phyloP scores from a whole-genome alignment of 2,113 vertebrate genomes.

The Strix uralensis region DNA sequence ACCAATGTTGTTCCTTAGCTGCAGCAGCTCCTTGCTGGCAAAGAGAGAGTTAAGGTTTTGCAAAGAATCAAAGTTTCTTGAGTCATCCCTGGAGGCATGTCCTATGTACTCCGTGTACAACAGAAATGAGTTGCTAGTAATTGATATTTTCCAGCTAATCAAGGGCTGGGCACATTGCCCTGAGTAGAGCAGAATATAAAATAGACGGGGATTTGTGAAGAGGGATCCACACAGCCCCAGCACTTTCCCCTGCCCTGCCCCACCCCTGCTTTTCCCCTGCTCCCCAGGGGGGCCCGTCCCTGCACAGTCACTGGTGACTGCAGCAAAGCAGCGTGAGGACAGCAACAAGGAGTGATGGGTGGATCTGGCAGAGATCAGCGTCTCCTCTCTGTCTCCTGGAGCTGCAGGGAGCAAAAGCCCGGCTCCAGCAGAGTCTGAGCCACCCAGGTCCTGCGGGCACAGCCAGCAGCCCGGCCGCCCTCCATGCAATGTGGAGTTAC shows the following conservation, averaged over 20 bases:
- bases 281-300: neutral
- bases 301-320: neutral
- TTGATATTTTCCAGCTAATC: conserved; percentile 10
- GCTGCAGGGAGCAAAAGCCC: neutral
- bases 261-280: neutral
- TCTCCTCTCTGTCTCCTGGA: neutral
- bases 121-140: neutral
- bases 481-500: neutral
- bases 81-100: neutral
- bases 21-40: neutral
- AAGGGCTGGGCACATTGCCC: neutral
- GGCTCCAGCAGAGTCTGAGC: neutral
- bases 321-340: neutral
- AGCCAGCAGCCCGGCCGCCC: neutral
- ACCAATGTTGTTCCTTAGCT: neutral
- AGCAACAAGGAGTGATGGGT: neutral
- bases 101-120: neutral
- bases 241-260: neutral
- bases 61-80: neutral
- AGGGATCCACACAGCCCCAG: neutral
- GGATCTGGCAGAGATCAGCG: neutral
- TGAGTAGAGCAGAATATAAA: neutral
- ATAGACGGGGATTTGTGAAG: neutral
- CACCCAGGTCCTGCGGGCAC: neutral
- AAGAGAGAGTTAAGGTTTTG: neutral